Percentiles rank a stretch among this genome's conserved stretches.
phyloP scores from a whole-genome alignment of 2,888 invertebrate genomes.

The Cosmia pyralina region DNA sequence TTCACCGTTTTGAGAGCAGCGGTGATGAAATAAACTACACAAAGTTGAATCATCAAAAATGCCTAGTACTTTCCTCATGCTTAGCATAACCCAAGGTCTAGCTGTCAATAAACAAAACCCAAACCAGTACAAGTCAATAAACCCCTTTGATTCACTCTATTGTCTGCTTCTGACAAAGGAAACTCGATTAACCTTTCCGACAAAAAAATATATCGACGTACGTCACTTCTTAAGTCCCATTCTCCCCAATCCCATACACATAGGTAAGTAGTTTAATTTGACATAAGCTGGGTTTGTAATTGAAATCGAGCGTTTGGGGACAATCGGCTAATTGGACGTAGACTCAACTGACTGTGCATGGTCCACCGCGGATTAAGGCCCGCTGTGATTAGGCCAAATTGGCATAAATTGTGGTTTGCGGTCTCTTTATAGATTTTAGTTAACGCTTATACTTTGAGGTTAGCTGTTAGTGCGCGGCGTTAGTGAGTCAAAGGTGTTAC shows the following conservation, averaged over 20 bases:
- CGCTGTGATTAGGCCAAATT: constrained; percentile 58
- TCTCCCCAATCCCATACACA: constrained; percentile 13
- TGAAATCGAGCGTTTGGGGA: constrained; percentile 65
- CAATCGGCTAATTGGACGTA: constrained; percentile 63
- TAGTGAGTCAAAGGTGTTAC: constrained; percentile 19
- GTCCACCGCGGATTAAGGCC: constrained; percentile 56
- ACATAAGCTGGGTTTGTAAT: constrained; percentile 63
- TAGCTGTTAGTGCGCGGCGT: constrained; percentile 7
- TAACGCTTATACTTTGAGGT: constrained; percentile 23
- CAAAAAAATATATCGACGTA: constrained; percentile 39
- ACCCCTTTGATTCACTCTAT: constrained; percentile 17
- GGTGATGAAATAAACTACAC: too few relatives aligned
- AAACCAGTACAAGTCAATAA: constrained; percentile 11
- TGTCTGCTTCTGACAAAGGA: constrained; percentile 34
- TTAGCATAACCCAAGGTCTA: neutral
- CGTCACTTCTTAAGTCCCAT: constrained; percentile 8
- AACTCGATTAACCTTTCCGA: constrained; percentile 46
- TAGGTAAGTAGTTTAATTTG: constrained; percentile 51
- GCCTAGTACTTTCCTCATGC: neutral
- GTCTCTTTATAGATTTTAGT: constrained; percentile 56
- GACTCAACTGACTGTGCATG: constrained; percentile 34
- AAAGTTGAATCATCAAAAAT: neutral
- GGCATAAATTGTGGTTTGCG: constrained; percentile 60
- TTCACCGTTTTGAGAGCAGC: too few relatives aligned
- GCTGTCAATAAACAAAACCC: constrained; percentile 14